Evolutionary conservation across 2,113 vertebrate species (phyloP), one percentile per base, ranked within the genome.

Genomic region (Cinclus mexicanus): DNA sequence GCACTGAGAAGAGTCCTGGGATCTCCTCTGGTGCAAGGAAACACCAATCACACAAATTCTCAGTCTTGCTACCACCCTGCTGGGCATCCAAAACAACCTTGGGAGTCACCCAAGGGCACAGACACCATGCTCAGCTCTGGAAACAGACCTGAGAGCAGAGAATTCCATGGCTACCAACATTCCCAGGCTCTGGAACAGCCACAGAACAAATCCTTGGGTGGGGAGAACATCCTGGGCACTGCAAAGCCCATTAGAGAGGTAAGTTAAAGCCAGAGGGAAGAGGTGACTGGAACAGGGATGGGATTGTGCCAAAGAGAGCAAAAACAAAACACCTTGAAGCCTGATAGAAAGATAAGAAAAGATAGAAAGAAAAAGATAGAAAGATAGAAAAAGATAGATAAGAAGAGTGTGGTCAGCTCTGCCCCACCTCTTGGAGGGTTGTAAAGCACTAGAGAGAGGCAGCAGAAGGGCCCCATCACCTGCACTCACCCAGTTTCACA

Each of bases 131-230:
- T 55, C 41, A 10, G 50, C 18, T 52, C 35, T 50, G 37, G 37
- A 20, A 59, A 20, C 0, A 29, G 18, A 39, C 11, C 19, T 33
- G 63, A 76, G 12, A 44, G 2, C 44, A 0, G 29, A 20, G 28
- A 28, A 65, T 41, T 44, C 67, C 11, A 2, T 0, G 2, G 33
- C 14, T 2, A 12, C 8, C 64, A 60, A 23, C 19, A 10, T 21
- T 14, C 49, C 14, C 8, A 6, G 37, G 28, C 70, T 68, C n/a
- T 3, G 1, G 41, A 39, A 56, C 9, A 21, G 42, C 14, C 50
- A 18, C 2, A 1, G 67, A n/a, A 19, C 19, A 8, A 37, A 25
- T 10, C 28, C 31, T 7, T 3, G 12, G 41, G 1, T 2, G 12
- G 41, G 25, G 11, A 83, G 59, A 77, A 26, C 44, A 72, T 8